These are phyloP conservation scores for Zeuzera pyrina DNA, from an alignment of 2,888 invertebrate species.

Conservation along the genomic window DNA sequence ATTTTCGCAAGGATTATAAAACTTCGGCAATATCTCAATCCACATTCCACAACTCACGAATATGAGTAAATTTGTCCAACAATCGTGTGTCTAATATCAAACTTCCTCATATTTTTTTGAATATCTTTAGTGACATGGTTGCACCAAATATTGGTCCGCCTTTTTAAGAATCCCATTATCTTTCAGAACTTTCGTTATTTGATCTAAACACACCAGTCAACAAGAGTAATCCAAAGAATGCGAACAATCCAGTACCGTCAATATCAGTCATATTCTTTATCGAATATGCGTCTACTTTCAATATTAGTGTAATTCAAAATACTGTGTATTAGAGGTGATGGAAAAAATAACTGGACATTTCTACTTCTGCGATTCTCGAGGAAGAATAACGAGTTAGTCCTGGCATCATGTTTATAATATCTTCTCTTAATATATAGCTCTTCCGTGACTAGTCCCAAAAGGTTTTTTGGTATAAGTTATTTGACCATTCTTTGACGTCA, in stretches of 20 bases:
- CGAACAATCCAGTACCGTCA: neutral
- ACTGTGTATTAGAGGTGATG: slow-evolving; percentile 1
- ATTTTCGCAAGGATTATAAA: too few species aligned
- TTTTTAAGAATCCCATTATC: neutral
- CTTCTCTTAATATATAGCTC: too few species aligned
- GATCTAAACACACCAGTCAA: neutral
- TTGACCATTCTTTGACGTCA: slow-evolving; percentile 2
- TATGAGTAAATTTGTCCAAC: too few species aligned
- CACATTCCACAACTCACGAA: too few species aligned
- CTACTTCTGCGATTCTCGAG: neutral
- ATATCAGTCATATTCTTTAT: too few species aligned
- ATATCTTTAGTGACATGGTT: slow-evolving; percentile 2
- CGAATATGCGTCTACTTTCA: neutral
- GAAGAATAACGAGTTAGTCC: neutral
- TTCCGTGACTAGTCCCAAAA: too few species aligned
- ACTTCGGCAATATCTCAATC: too few species aligned
- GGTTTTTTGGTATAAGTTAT: slow-evolving; percentile 4
- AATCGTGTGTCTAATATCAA: too few species aligned
- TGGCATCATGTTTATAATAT: neutral
- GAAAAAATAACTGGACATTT: slow-evolving; percentile 4
- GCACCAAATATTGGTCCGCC: slow-evolving; percentile 1
- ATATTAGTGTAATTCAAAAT: neutral
- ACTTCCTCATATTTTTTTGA: slow-evolving; percentile 4
- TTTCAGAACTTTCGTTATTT: slow-evolving; percentile 1
- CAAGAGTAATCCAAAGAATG: too few species aligned